Base-by-base conservation (phyloP, 2,113 vertebrate genomes). In the Pterocles burchelli region DNA sequence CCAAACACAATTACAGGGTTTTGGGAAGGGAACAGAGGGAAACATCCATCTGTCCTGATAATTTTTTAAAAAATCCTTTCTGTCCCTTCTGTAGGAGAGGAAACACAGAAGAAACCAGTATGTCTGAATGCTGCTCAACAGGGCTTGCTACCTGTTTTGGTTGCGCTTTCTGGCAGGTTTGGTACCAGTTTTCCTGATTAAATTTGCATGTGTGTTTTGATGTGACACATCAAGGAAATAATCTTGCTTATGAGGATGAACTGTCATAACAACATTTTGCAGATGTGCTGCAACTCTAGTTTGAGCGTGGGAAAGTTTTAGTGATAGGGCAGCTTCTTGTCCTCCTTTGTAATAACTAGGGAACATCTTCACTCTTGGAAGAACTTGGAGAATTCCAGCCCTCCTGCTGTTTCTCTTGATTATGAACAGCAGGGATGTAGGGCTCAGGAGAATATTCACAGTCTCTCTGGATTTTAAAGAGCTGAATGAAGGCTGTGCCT, bases 1-100 rank as follows among this genome's bases (percentile, higher is more conserved):
- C 24, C 36, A 58, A 45, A 41, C 24, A 31, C 0, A 0, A 2
- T 58, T 73, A 10, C 13, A 65, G 65, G 28, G 18, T 45, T 66
- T 3, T 92, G 51, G 34, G 24, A 28, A 75, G 33, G n/a, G 11
- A 74, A 36, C 16, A 49, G 29, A 81, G 2, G 17, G 11, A 66
- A 87, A 33, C 14, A 19, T 13, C 2, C 18, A 9, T 31, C 17
- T 66, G 18, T 24, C 45, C 62, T 68, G 38, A 36, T 54, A 48
- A 43, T 18, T 52, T 79, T 22, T 5, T 14, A 3, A 74, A 57
- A 91, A 67, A 62, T n/a, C 26, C 7, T 75, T 79, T 38, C 25
- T 63, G 22, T 34, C 24, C 11, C 7, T 55, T 86, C n/a, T 55
- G 9, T 3, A 49, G 36, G 31, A 71, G 20, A 46, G 8, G 28